phyloP scores from a whole-genome alignment of 1,140 invertebrate genomes.

The Leptinotarsa undecemlineata region DNA sequence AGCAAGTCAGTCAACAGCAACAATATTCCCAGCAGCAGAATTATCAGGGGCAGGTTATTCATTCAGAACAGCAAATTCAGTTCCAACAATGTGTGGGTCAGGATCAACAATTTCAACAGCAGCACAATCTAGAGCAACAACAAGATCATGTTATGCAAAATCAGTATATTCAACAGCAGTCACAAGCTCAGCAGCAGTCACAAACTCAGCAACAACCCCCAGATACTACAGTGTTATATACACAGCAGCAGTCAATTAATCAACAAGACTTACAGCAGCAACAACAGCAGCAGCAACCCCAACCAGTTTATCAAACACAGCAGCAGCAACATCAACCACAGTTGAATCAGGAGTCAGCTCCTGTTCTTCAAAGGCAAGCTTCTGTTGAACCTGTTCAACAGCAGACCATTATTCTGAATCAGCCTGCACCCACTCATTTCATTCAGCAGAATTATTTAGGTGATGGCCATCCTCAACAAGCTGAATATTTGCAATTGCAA shows the following conservation, averaged over 20 bases:
- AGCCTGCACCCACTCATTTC: constrained; percentile 44
- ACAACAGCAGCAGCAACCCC: constrained; percentile 54
- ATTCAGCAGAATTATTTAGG: constrained; percentile 46
- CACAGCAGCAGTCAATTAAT: constrained; percentile 43
- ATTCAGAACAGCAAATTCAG: constrained; percentile 38
- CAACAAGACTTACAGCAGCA: constrained; percentile 31
- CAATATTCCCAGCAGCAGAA: constrained; percentile 49
- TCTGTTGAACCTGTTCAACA: constrained; percentile 49
- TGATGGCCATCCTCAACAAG: constrained; percentile 46
- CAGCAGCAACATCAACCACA: constrained; percentile 54
- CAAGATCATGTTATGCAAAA: constrained; percentile 51
- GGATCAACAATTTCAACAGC: constrained; percentile 52
- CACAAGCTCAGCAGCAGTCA: constrained; percentile 50
- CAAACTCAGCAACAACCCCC: constrained; percentile 47
- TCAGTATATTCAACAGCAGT: constrained; percentile 47
- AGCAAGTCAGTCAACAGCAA: constrained; percentile 20
- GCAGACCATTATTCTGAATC: constrained; percentile 47
- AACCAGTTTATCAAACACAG: constrained; percentile 46
- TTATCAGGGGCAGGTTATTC: constrained; percentile 51
- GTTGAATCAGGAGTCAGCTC: constrained; percentile 46
- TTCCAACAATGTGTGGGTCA: constrained; percentile 44
- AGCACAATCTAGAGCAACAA: constrained; percentile 54
- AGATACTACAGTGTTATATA: constrained; percentile 49
- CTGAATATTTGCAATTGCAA: constrained; percentile 45
- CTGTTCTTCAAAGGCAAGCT: constrained; percentile 43